phyloP scores from a whole-genome alignment of 2,797 vertebrate species.

The Anguilla marmorata region DNA sequence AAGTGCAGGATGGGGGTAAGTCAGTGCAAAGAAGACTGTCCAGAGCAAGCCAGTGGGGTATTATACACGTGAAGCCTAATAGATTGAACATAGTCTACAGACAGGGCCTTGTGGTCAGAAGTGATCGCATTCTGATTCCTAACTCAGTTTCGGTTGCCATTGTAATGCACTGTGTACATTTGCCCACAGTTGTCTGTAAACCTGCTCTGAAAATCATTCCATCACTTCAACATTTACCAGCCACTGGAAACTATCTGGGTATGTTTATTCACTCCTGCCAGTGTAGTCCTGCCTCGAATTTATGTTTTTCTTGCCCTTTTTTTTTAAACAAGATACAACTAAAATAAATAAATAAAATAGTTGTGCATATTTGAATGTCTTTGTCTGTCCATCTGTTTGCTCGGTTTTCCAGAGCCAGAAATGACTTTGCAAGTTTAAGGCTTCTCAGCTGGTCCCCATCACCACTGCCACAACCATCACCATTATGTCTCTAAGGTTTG shows the following conservation, averaged over 20 bases:
- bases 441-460: not conserved
- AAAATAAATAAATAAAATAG: not conserved
- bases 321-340: not conserved
- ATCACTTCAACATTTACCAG: not conserved
- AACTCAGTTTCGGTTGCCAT: not conserved
- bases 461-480: not conserved
- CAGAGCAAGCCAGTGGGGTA: not conserved
- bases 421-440: not conserved
- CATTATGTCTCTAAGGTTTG: not conserved
- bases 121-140: not conserved
- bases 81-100: not conserved
- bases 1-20: not conserved
- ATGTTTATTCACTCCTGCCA: slow-evolving; percentile 8
- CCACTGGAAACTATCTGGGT: not conserved
- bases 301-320: not conserved
- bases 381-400: not conserved
- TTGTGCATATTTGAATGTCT: not conserved
- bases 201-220: not conserved
- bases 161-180: not conserved
- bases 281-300: not conserved
- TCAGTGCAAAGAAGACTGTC: not conserved
- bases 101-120: not conserved
- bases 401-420: not conserved
- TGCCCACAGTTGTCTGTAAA: not conserved
- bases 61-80: not conserved